Conservation (phyloP, 2,797 vertebrate genomes). For the Xenentodon cancila region DNA sequence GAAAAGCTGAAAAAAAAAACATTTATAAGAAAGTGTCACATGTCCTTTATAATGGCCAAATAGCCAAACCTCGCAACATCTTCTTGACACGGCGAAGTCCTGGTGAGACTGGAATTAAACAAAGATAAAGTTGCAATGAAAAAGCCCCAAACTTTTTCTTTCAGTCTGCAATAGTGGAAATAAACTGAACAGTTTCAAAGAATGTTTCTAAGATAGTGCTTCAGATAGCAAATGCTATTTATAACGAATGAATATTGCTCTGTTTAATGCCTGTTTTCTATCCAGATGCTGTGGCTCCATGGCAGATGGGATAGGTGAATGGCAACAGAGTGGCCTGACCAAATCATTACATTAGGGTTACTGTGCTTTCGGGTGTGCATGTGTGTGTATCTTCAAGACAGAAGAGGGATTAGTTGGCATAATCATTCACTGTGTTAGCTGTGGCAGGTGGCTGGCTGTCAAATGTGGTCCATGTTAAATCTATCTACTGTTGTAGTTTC, state of each 20-base stretch:
- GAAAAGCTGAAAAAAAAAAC: background rate
- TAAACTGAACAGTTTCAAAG: conserved; percentile 20
- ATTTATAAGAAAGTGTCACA: conserved; percentile 7
- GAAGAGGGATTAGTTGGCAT: conserved; percentile 41
- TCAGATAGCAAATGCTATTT: conserved; percentile 38
- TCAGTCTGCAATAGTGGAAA: background rate
- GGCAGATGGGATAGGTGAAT: conserved; percentile 69
- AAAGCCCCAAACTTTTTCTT: no score
- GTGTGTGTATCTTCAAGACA: conserved; percentile 19
- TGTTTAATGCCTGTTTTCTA: conserved; percentile 63
- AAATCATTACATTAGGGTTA: conserved; percentile 59
- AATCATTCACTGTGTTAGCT: conserved; percentile 55
- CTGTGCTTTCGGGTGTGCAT: conserved; percentile 31
- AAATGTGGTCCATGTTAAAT: conserved; percentile 54
- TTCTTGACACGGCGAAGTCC: background rate
- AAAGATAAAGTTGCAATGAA: conserved; percentile 9
- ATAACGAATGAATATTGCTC: conserved; percentile 5
- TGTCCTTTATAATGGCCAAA: conserved; percentile 13
- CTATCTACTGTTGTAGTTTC: conserved; percentile 55
- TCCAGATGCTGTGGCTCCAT: conserved; percentile 57
- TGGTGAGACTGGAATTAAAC: conserved; percentile 3
- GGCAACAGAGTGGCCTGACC: conserved; percentile 43
- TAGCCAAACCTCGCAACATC: background rate
- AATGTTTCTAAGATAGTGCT: conserved; percentile 36
- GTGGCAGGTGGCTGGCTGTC: conserved; percentile 68